A percentile compares a stretch with the other conserved stretches of the same genome.
phyloP scores from a whole-genome alignment of 2,113 vertebrate genomes.

The Taurulus bubalis region DNA sequence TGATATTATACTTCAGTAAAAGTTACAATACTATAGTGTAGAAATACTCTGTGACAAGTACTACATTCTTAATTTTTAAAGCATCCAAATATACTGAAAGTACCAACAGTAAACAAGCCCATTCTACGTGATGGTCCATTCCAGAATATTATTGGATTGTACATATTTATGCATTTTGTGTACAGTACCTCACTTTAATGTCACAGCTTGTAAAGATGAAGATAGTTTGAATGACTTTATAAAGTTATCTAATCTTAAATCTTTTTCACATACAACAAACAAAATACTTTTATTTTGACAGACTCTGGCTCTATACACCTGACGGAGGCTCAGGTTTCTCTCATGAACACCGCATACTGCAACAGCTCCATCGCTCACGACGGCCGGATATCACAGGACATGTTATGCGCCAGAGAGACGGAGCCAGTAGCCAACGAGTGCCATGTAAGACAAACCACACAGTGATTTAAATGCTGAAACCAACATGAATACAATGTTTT shows the following conservation, averaged over 20 bases:
- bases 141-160: neutral
- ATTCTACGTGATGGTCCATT: neutral
- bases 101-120: neutral
- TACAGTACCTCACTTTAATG: neutral
- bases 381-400: conserved; percentile 61
- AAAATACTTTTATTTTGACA: no score
- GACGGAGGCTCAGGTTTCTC: conserved; percentile 58
- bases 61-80: neutral
- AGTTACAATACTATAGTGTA: neutral
- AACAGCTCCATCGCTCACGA: conserved; percentile 44
- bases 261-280: neutral
- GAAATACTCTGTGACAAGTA: neutral
- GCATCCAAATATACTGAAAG: neutral
- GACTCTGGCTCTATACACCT: conserved; percentile 37
- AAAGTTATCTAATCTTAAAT: neutral
- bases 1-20: neutral
- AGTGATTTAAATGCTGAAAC: neutral
- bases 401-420: conserved; percentile 59
- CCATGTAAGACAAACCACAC: conserved; percentile 48
- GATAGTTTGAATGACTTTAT: neutral
- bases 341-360: conserved; percentile 51
- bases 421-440: conserved; percentile 27
- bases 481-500: neutral
- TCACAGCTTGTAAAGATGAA: neutral
- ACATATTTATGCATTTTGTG: neutral